A percentile compares a stretch with the other conserved stretches of the same genome.
These are phyloP conservation scores for Hucho hucho DNA, from an alignment of 2,113 vertebrate genomes.

Conservation along the genomic window DNA sequence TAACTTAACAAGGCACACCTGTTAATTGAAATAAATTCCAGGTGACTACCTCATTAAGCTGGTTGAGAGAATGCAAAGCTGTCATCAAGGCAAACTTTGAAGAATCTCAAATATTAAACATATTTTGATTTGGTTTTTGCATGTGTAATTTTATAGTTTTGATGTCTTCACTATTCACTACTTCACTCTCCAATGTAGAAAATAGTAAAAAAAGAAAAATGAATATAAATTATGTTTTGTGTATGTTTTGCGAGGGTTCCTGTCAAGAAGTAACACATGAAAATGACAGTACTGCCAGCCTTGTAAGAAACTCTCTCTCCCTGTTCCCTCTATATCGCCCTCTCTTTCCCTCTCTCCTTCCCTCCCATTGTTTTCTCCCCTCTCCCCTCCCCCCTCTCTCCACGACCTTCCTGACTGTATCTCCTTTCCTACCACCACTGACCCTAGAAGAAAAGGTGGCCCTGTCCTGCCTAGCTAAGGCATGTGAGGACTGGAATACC, in stretches of 20 bases:
- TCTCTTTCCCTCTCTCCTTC: background rate
- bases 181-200: too few relatives aligned
- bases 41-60: too few relatives aligned
- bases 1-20: too few relatives aligned
- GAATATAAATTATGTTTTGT: constrained; percentile 31
- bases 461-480: constrained; percentile 42
- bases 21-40: too few relatives aligned
- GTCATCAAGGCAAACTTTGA: too few relatives aligned
- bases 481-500: constrained; percentile 59
- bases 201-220: too few relatives aligned
- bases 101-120: too few relatives aligned
- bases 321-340: background rate
- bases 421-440: constrained; percentile 17
- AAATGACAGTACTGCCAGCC: constrained; percentile 31
- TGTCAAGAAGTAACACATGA: constrained; percentile 49
- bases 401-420: background rate
- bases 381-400: constrained; percentile 8
- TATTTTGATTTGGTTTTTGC: too few relatives aligned
- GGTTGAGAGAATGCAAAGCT: too few relatives aligned
- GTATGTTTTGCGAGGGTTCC: constrained; percentile 51
- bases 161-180: too few relatives aligned
- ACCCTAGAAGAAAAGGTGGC: constrained; percentile 51
- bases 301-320: background rate
- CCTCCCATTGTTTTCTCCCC: too few relatives aligned
- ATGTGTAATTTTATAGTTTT: too few relatives aligned